Evolutionary conservation across 1,140 invertebrate species (phyloP), one percentile per base, ranked within the genome.

Genomic region (Pachyrhynchus sulphureomaculatus): DNA sequence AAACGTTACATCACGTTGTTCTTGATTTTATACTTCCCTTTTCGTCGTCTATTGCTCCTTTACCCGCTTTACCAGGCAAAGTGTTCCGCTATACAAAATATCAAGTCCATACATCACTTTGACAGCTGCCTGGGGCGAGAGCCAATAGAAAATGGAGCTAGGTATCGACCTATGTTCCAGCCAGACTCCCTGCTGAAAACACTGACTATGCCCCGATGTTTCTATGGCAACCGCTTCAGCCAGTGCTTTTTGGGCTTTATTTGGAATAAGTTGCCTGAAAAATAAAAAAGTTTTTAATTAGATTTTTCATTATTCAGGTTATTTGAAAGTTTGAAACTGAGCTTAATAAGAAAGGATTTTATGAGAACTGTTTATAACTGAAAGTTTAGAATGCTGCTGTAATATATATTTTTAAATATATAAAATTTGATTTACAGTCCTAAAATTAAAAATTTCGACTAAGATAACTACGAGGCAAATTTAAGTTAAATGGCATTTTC

Each of bases 161-260:
- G 15, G 18, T 69, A 69, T 69, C 63, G 68, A 69, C 68, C 68
- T 58, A 51, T 48, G 55, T 48, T 26, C 41, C 47, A 42, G n/a
- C 26, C 26, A 55, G 36, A 32, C 55, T 33, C 29, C 18, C 20
- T 32, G 57, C 29, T 39, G 52, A 56, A 52, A 68, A 29, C 26
- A 29, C 26, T 29, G 26, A 29, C 26, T 29, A 10, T 10, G 26
- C 26, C 12, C 26, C 26, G n/a, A 29, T 29, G 12, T 68, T 44
- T 52, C 64, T 64, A 34, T 36, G 67, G 67, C 61, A 68, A 66
- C 67, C 52, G 57, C 42, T 61, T 64, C 61, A 52, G 57, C 34
- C 18, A 32, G 23, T 45, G 33, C 21, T 24, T 24, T 23, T 36
- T 17, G 15, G 17, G 29, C 2, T 12, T 20, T 8, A 29, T 48